Evolutionary conservation across 1,140 invertebrate species (phyloP).

Genomic region (Vanessa atalanta): DNA sequence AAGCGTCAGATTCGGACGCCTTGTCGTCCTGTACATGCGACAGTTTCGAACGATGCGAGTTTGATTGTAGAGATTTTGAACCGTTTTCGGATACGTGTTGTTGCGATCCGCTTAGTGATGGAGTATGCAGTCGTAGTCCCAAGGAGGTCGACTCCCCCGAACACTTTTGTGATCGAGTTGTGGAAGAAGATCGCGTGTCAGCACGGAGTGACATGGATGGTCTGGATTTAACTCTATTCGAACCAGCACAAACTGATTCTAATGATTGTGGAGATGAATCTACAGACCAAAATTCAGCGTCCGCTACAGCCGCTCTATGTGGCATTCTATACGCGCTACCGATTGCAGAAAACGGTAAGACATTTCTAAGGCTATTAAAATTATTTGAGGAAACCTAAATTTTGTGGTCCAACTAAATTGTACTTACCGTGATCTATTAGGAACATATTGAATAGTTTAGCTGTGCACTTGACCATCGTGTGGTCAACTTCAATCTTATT

Average conservation of each 20-base stretch:
- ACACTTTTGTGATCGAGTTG: slow-evolving; percentile 68
- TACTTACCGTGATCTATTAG: slow-evolving; percentile 43
- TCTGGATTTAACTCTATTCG: slow-evolving; percentile 85
- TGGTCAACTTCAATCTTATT: slow-evolving; percentile 52
- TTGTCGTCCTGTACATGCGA: slow-evolving; percentile 78
- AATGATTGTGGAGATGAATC: slow-evolving; percentile 56
- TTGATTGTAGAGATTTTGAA: slow-evolving; percentile 80
- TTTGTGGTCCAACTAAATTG: neutral
- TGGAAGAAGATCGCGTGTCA: slow-evolving; percentile 74
- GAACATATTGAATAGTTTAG: slow-evolving; percentile 42
- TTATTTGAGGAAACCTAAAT: slow-evolving; percentile 43
- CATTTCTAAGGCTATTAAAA: slow-evolving; percentile 7
- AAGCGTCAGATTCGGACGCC: slow-evolving; percentile 72
- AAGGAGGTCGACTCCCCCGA: slow-evolving; percentile 77
- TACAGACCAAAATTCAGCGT: slow-evolving; percentile 60
- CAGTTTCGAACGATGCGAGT: slow-evolving; percentile 79
- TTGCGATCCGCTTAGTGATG: slow-evolving; percentile 77
- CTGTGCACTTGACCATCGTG: slow-evolving; percentile 45
- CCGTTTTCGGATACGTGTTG: slow-evolving; percentile 82
- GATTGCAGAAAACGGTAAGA: slow-evolving; percentile 62
- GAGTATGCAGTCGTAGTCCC: slow-evolving; percentile 76
- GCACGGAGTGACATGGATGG: slow-evolving; percentile 85
- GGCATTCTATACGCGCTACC: slow-evolving; percentile 68
- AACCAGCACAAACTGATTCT: slow-evolving; percentile 80
- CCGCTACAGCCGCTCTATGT: slow-evolving; percentile 56